These are phyloP conservation scores for Julus scandinavius DNA, from an alignment of 2,888 invertebrate species.

Conservation along the genomic window DNA sequence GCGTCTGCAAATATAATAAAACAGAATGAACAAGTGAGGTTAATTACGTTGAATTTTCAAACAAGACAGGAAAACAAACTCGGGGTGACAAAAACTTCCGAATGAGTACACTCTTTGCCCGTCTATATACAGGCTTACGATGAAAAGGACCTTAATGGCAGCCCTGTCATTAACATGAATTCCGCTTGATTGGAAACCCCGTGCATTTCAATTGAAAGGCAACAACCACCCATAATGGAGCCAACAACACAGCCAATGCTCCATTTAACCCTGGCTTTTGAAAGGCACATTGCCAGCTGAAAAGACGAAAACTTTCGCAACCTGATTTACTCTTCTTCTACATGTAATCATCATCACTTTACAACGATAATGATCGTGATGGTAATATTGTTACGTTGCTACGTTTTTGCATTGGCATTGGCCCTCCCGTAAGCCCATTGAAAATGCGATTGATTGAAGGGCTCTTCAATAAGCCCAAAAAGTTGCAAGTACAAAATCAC, in stretches of 20 bases:
- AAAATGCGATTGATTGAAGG: background rate
- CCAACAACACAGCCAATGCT: constrained; percentile 3
- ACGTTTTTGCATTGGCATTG: background rate
- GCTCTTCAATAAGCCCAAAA: constrained; percentile 13
- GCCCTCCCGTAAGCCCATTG: constrained; percentile 22
- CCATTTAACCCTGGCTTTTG: constrained; percentile 13
- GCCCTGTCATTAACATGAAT: constrained; percentile 51
- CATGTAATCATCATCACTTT: constrained; percentile 15
- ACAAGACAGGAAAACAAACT: constrained; percentile 35
- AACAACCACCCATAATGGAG: constrained; percentile 32
- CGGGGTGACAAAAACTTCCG: constrained; percentile 40
- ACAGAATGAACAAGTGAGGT: constrained; percentile 51
- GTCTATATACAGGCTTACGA: background rate
- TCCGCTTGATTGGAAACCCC: constrained; percentile 45
- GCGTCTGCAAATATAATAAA: constrained; percentile 81
- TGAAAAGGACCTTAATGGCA: constrained; percentile 38
- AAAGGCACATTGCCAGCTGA: background rate
- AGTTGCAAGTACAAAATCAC: background rate
- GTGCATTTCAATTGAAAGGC: constrained; percentile 39
- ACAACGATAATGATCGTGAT: constrained; percentile 30
- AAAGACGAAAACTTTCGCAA: constrained; percentile 38
- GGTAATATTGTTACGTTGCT: background rate
- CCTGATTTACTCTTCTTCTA: constrained; percentile 23
- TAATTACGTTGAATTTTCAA: constrained; percentile 37
- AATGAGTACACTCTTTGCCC: constrained; percentile 32